A percentile compares a stretch with the other conserved stretches of the same genome.
These are phyloP conservation scores for Hydrolagus affinis DNA, from an alignment of 2,113 vertebrate species.

Conservation along the genomic window DNA sequence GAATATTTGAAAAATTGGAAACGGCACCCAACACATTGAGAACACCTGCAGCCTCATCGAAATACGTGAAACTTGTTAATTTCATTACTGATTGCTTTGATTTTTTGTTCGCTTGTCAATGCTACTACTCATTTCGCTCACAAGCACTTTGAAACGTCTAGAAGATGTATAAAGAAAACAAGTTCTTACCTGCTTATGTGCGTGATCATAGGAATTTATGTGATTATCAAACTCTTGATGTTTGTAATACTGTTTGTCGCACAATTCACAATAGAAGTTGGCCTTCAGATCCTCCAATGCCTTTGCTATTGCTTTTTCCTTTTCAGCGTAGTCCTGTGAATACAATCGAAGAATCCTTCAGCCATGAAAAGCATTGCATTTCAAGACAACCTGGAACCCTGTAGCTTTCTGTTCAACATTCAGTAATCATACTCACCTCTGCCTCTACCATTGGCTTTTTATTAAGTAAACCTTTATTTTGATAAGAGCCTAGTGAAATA, in stretches of 20 bases:
- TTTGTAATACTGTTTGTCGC: slow-evolving; percentile 92
- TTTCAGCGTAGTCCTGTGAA: slow-evolving; percentile 70
- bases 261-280: slow-evolving; percentile 90
- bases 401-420: background rate
- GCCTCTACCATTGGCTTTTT: background rate
- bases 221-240: slow-evolving; percentile 97
- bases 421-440: background rate
- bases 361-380: background rate
- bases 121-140: too few species aligned
- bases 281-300: slow-evolving; percentile 75
- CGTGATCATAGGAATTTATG: slow-evolving; percentile 95
- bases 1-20: background rate
- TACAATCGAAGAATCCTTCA: slow-evolving; percentile 16
- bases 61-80: background rate
- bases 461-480: background rate
- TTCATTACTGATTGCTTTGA: background rate
- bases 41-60: background rate
- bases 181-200: slow-evolving; percentile 85
- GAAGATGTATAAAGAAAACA: too few species aligned
- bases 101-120: background rate
- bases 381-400: background rate
- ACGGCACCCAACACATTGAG: background rate
- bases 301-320: slow-evolving; percentile 68
- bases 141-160: too few species aligned
- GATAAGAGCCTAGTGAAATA: background rate